Base-by-base conservation (phyloP, 2,113 vertebrate genomes). In the Clinocottus analis region DNA sequence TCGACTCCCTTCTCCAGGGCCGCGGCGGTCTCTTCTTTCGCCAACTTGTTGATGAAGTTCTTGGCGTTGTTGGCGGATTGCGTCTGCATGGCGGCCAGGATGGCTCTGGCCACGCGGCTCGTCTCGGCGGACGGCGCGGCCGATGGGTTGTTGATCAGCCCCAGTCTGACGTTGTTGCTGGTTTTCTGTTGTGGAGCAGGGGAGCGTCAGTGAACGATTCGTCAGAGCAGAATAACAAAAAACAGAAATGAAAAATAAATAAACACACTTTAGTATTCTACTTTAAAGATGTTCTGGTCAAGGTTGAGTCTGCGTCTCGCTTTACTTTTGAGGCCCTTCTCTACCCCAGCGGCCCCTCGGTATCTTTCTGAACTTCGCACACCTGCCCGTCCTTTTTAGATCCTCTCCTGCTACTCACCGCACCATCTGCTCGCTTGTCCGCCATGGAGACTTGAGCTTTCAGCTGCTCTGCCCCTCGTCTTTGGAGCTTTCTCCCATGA, bases 11-110 rank as follows among this genome's bases (percentile, higher is more conserved):
- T 87, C 5, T 95, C 93, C 87, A 99, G 72, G 0, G 95, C 95
- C 0, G 92, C 82, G 1, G 95, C 97, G 0, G 92, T 97, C 79
- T 98, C 97, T 65, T 98, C 97, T 86, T 99, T 99, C 13, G 95
- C 90, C 94, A 99, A 91, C 91, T 99, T 99, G 83, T 97, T 99
- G 93, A 99, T 97, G 92, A 99, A 99, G 90, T 99, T 99, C 93
- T 99, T 99, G 84, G 98, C 98, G 19, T 97, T 96, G 85, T 95
- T 99, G 61, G 97, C 96, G 0, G 94, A 96, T 78, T 99, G 98
- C 0, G 97, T 99, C 89, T 98, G 97, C 53, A 99, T 95, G 86
- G 97, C 96, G 23, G 97, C 92, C 97, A 97, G 98, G 88, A 99
- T 95, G 19, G 97, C 97, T 84, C 96, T 94, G 41, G 95, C 91